A percentile compares a stretch with the other conserved stretches of the same genome.
phyloP scores from a whole-genome alignment of 2,797 vertebrate species.

The Manis crassicaudata region DNA sequence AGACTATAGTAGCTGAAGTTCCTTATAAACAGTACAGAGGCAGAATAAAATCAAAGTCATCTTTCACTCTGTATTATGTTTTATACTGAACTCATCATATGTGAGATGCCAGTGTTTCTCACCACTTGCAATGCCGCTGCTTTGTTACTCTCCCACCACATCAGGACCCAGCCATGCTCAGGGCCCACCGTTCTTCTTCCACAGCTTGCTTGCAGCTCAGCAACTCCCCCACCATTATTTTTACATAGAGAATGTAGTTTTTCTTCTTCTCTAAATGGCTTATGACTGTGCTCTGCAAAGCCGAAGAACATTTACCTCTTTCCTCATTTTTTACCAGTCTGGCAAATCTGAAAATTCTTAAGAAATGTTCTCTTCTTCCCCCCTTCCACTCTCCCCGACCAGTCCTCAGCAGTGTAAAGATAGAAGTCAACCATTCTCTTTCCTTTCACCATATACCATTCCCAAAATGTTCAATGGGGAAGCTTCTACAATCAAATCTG shows the following conservation, averaged over 20 bases:
- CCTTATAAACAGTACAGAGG: background rate
- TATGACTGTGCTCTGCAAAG: background rate
- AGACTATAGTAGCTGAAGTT: background rate
- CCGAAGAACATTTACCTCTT: background rate
- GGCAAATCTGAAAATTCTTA: background rate
- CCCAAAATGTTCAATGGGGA: background rate
- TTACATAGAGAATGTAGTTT: background rate
- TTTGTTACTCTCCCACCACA: background rate
- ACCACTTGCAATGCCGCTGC: background rate
- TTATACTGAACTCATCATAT: fast-evolving
- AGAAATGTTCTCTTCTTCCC: background rate
- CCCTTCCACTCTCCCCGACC: fast-evolving
- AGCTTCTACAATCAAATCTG: background rate
- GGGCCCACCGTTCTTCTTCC: background rate
- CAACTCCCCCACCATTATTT: background rate
- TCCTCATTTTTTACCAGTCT: background rate
- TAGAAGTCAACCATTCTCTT: background rate
- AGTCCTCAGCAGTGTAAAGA: background rate
- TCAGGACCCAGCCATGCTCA: too few species aligned
- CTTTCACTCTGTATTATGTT: background rate
- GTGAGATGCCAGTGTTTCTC: background rate
- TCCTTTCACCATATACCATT: too few species aligned
- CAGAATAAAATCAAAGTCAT: background rate
- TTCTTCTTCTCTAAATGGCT: background rate
- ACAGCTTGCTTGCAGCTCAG: background rate